Percentiles rank a stretch among this genome's conserved stretches.
Conservation (phyloP, 2,113 vertebrate genomes). For the Aythya baeri region DNA sequence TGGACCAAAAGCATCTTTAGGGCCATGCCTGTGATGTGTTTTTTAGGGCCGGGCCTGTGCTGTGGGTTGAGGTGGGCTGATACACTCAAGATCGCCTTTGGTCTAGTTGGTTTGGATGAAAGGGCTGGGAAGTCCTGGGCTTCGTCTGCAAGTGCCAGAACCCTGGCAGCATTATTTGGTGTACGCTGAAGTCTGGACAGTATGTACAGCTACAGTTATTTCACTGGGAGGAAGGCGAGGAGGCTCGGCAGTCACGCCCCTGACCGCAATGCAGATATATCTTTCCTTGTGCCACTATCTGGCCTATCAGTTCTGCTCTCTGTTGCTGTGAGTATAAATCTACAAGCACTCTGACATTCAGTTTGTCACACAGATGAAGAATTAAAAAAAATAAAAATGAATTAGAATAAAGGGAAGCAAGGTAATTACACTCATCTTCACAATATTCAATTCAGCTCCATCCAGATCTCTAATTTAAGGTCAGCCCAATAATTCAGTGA, state of each 20-base stretch:
- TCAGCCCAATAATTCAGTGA: constrained; percentile 60
- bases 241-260: neutral
- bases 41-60: neutral
- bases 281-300: neutral
- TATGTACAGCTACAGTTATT: neutral
- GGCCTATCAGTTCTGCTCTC: neutral
- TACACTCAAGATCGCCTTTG: neutral
- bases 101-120: neutral
- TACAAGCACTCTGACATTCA: constrained; percentile 1
- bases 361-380: constrained; percentile 38
- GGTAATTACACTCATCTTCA: constrained; percentile 58
- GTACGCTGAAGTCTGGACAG: neutral
- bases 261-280: neutral
- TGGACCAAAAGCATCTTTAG: neutral
- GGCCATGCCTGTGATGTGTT: neutral
- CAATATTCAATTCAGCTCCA: constrained; percentile 47
- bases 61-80: neutral
- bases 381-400: constrained; percentile 31
- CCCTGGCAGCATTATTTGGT: neutral
- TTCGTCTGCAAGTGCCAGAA: neutral
- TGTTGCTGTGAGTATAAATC: neutral
- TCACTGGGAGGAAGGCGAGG: neutral
- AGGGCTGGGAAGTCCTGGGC: neutral
- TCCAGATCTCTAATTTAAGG: constrained; percentile 68
- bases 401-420: constrained; percentile 45